Percentiles rank a stretch among this genome's conserved stretches.
phyloP scores from a whole-genome alignment of 2,797 vertebrate genomes.

The Cossypha caffra region DNA sequence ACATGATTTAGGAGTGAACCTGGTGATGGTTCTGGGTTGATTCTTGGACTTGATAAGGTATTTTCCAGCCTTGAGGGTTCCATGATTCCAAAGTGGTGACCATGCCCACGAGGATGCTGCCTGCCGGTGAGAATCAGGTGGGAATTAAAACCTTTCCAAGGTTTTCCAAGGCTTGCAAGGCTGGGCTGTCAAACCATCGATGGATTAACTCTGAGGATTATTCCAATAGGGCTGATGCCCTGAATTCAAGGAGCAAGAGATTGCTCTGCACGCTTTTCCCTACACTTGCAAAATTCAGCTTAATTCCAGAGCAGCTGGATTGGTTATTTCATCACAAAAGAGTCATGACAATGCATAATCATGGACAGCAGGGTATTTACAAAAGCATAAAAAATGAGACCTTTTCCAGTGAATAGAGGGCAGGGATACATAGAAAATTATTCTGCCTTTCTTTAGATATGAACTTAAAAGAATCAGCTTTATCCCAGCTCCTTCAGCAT shows the following conservation, averaged over 20 bases:
- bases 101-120: background rate
- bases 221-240: background rate
- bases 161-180: background rate
- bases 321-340: background rate
- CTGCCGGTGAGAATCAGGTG: background rate
- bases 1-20: rapidly evolving
- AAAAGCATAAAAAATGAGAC: background rate
- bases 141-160: background rate
- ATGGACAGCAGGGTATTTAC: background rate
- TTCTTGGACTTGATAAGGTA: no score
- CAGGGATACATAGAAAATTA: background rate
- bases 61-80: background rate
- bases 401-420: background rate
- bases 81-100: background rate
- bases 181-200: background rate
- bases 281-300: background rate
- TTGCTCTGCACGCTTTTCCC: background rate
- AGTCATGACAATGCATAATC: slow-evolving; percentile 14
- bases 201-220: background rate
- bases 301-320: background rate
- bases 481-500: background rate
- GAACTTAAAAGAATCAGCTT: background rate
- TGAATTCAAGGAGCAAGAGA: background rate
- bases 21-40: background rate
- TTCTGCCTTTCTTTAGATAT: background rate